phyloP scores from a whole-genome alignment of 2,113 vertebrate species.

The Zosterops hypoxanthus region DNA sequence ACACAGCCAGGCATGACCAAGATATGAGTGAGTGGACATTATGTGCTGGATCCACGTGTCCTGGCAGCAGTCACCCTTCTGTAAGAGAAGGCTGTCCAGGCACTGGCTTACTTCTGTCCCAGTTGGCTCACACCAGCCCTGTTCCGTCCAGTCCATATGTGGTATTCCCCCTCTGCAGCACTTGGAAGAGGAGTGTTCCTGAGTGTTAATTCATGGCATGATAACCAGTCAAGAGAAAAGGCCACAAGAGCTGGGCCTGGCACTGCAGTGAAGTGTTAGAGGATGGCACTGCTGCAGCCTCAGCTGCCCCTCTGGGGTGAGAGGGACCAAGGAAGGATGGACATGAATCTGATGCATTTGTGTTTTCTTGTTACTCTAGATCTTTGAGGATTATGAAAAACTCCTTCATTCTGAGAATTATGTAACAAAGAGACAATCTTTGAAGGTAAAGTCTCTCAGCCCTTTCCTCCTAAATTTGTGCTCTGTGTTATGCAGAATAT shows the following conservation, averaged over 20 bases:
- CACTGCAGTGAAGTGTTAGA: not conserved
- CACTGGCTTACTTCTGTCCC: not conserved
- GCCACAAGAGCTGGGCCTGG: not conserved
- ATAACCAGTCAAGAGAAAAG: not conserved
- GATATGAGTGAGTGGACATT: rapidly evolving
- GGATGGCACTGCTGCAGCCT: not conserved
- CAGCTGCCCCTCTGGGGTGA: not conserved
- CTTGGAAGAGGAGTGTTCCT: conserved; percentile 17
- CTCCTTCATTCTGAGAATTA: conserved; percentile 97
- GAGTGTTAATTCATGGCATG: not conserved
- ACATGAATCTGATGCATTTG: not conserved
- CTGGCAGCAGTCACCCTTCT: not conserved
- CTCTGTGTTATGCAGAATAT: not conserved
- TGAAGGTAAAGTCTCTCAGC: conserved; percentile 85
- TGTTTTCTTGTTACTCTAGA: conserved; percentile 75
- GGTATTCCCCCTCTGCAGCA: conserved; percentile 13
- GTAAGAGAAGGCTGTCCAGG: not conserved
- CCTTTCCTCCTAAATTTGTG: not conserved
- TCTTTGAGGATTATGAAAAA: conserved; percentile 97
- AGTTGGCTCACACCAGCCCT: not conserved
- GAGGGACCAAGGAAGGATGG: not conserved
- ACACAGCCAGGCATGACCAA: not conserved
- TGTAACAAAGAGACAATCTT: conserved; percentile 95
- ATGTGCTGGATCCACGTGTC: not conserved
- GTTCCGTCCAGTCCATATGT: conserved; percentile 3